Base-by-base conservation (phyloP, 2,888 invertebrate genomes). In the Gasteruption jaculator region DNA sequence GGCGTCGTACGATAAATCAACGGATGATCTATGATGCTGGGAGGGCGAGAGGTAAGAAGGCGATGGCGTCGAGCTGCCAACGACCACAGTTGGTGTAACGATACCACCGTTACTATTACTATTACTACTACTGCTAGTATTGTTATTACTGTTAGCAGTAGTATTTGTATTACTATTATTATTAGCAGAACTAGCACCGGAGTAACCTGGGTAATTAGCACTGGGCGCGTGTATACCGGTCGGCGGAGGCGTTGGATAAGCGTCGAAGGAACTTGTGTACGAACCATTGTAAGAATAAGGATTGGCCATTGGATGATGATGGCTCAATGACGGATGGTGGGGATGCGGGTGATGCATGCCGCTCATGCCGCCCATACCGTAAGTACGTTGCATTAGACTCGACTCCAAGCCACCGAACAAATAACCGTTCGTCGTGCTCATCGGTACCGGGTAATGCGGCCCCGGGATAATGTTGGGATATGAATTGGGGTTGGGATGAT, bases 151-250 rank as follows among this genome's bases (percentile, higher is more conserved):
- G n/a, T n/a, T n/a, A n/a, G n/a, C n/a, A n/a, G n/a, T n/a, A n/a
- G n/a, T n/a, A n/a, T n/a, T n/a, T n/a, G n/a, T n/a, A n/a, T n/a
- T n/a, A n/a, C n/a, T n/a, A n/a, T n/a, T n/a, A n/a, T n/a, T n/a
- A n/a, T 58, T 56, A 12, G 60, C 45, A 46, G 54, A 49, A 34
- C 57, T 57, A 31, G 57, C 54, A 18, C 60, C 56, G 30, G 61
- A 51, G 51, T 68, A 67, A 33, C 65, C 61, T 20, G 83, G 81
- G 68, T 84, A 85, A 63, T 82, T 82, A 24, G 84, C 81, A 63
- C 81, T 80, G 34, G 83, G 82, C 65, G 83, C 77, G 63, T 83
- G 83, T 52, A 83, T 72, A 16, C 65, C 61, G 44, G 79, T 76
- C 30, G 80, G 77, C 30, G 80, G 77, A 29, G 78, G 68, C 26